phyloP scores from a whole-genome alignment of 92 coral and sea anemone genomes.

The Palythoa grandiflora region DNA sequence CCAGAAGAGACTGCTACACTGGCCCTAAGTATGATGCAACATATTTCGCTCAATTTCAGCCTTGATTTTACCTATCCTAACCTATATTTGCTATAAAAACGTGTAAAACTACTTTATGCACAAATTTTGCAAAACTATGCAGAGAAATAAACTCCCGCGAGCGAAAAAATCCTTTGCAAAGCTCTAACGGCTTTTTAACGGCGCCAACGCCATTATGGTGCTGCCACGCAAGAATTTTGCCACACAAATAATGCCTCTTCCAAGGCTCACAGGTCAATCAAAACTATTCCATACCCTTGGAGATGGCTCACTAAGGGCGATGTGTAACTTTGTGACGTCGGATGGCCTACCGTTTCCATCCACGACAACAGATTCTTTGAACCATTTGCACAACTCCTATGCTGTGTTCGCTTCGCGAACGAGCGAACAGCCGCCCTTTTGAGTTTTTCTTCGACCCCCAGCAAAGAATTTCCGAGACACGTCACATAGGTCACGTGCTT shows the following conservation, averaged over 20 bases:
- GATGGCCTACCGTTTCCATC: constrained; percentile 99
- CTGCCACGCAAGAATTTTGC: constrained; percentile 82
- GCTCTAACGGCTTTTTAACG: constrained; percentile 87
- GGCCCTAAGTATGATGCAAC: constrained; percentile 98
- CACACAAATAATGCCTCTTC: constrained; percentile 80
- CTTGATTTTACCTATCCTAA: constrained; percentile 60
- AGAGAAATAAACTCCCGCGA: constrained; percentile 50
- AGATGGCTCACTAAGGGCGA: constrained; percentile 87
- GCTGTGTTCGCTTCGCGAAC: constrained; percentile 85
- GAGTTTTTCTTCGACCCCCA: constrained; percentile 99
- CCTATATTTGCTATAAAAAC: constrained; percentile 74
- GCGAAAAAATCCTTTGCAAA: constrained; percentile 88
- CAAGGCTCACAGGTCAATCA: constrained; percentile 75
- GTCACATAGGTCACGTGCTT: constrained; percentile 93
- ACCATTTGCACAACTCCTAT: constrained; percentile 72
- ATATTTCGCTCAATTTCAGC: constrained; percentile 90
- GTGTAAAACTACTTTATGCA: constrained; percentile 76
- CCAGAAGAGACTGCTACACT: constrained; percentile 96
- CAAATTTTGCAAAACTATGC: constrained; percentile 69
- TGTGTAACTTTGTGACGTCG: constrained; percentile 97
- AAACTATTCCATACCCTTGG: constrained; percentile 95
- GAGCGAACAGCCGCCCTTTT: constrained; percentile 99
- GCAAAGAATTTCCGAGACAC: constrained; percentile 91
- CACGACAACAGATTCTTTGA: constrained; percentile 97
- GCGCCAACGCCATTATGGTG: constrained; percentile 93